Base-by-base conservation (phyloP, 2,888 invertebrate species). In the Salticus scenicus region DNA sequence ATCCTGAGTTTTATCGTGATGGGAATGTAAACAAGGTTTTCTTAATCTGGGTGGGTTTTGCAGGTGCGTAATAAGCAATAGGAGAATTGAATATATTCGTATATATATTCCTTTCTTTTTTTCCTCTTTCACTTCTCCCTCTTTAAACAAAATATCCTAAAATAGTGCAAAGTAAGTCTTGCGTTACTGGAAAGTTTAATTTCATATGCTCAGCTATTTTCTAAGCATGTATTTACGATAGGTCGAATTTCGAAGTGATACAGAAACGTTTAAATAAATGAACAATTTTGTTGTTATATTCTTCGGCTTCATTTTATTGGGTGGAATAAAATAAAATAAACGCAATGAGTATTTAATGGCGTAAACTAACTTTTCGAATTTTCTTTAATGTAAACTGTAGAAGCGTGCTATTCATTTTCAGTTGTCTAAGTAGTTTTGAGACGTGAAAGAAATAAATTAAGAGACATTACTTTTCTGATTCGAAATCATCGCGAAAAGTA, bases 1-100 rank as follows among this genome's bases (percentile, higher is more conserved):
- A 33, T 63, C 51, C 69, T 63, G 70, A 73, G 73, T 73, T 81
- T 74, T 76, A 30, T 67, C 82, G 82, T 83, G 82, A 83, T 76
- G 82, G 69, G 82, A 83, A 83, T 83, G 82, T 83, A 83, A 83
- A 83, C 82, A 83, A 75, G 81, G 77, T 51, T 69, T 69, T 69
- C 67, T 74, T 81, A 81, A 81, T 81, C 81, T 69, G 81, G 69
- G 67, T 69, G 74, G 81, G 47, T 57, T 81, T 74, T 81, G 81
- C 81, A 81, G 81, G 81, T 81, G 81, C 74, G 31, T 51, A 66
- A n/a, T 33, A 5, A 20, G 24, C 12, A 24, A 12, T 24, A 24
- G 24, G 57, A 57, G 57, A 57, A 24, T 24, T 57, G 57, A 4
- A 24, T 24, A 37, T 37, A 37, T 37, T 7, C 10, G 10, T 37